phyloP scores from a whole-genome alignment of 2,113 vertebrate species.

The Sebastes fasciatus region DNA sequence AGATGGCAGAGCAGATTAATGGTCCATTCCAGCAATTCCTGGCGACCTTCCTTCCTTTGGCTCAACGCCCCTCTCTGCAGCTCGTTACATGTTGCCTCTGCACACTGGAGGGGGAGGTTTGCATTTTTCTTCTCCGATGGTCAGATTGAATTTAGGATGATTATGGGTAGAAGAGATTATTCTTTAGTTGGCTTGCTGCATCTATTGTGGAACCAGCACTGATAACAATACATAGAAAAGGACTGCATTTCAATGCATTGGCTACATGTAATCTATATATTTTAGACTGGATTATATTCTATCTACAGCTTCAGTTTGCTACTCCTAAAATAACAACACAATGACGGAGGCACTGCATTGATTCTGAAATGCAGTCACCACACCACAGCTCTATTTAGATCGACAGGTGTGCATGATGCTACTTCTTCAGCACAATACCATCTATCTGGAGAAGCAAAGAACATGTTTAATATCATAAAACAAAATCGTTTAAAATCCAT shows the following conservation, averaged over 20 bases:
- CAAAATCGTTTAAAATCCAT: no score
- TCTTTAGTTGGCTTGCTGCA: not conserved
- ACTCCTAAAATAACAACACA: not conserved
- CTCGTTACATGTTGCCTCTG: constrained; percentile 11
- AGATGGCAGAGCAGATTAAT: constrained; percentile 51
- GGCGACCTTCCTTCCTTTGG: constrained; percentile 37
- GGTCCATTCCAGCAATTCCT: constrained; percentile 41
- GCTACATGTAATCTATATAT: not conserved
- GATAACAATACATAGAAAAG: not conserved
- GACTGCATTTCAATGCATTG: not conserved
- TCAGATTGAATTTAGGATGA: constrained; percentile 15
- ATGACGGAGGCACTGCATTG: not conserved
- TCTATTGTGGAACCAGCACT: not conserved
- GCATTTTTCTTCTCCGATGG: not conserved
- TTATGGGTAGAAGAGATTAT: not conserved
- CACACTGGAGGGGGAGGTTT: not conserved
- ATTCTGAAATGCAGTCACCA: not conserved
- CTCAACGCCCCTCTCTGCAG: constrained; percentile 38
- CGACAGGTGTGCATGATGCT: constrained; percentile 1
- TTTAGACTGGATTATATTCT: not conserved
- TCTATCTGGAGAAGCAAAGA: not conserved
- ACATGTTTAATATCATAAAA: not conserved
- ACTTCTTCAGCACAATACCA: not conserved
- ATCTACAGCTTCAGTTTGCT: not conserved
- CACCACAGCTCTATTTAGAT: not conserved